These are phyloP conservation scores for Clunio marinus DNA, from an alignment of 2,888 invertebrate species.

Conservation along the genomic window DNA sequence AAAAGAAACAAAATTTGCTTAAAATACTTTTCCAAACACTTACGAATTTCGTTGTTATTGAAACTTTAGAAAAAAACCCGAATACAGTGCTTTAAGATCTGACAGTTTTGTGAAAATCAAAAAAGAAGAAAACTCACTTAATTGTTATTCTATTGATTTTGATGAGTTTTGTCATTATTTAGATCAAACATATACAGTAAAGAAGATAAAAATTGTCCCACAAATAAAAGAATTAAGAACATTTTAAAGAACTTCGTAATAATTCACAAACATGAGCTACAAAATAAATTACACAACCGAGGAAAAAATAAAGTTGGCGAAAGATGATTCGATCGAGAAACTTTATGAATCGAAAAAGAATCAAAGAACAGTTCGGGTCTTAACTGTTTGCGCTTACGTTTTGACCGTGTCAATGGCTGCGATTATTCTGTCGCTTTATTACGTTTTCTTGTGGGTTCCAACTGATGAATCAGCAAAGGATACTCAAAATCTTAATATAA, in stretches of 20 bases:
- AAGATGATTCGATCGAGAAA: constrained; percentile 46
- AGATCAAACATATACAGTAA: too few species aligned
- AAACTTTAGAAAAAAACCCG: too few species aligned
- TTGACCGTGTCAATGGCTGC: constrained; percentile 92
- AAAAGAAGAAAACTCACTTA: too few species aligned
- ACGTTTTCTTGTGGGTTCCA: constrained; percentile 78
- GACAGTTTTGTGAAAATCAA: too few species aligned
- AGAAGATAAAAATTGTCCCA: too few species aligned
- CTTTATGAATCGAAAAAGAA: constrained; percentile 71
- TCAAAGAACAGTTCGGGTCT: constrained; percentile 75
- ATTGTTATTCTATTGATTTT: too few species aligned
- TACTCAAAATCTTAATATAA: constrained; percentile 41
- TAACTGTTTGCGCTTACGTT: constrained; percentile 90
- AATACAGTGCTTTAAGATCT: too few species aligned
- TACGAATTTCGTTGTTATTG: too few species aligned
- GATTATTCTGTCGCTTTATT: constrained; percentile 88
- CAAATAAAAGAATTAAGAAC: not conserved
- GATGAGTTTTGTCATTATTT: too few species aligned
- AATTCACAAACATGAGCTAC: constrained; percentile 45
- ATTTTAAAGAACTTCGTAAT: not conserved
- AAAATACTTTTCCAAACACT: too few species aligned
- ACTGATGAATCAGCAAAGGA: constrained; percentile 66
- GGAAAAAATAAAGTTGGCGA: constrained; percentile 52
- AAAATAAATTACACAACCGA: constrained; percentile 49
- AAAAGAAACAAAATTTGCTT: too few species aligned